These are phyloP conservation scores for Ptycholaimellus sp. DNA, from an alignment of 2,888 invertebrate species.

Conservation along the genomic window DNA sequence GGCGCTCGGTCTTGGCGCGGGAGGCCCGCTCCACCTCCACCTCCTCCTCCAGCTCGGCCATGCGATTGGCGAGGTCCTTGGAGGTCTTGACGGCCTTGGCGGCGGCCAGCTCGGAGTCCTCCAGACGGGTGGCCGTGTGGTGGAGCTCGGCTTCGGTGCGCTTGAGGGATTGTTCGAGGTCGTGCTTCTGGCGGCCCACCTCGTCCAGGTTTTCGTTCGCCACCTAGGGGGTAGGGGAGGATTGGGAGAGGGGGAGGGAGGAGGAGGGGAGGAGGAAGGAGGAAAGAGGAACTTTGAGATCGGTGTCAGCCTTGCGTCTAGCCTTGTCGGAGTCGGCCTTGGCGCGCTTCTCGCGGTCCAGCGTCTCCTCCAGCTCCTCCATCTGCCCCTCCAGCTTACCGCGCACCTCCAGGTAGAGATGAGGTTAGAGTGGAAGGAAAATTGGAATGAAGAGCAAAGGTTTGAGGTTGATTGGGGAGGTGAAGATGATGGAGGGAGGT, in stretches of 20 bases:
- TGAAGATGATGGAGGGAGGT: too few relatives aligned
- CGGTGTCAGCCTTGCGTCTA: constrained; percentile 21
- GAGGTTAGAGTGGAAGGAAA: too few relatives aligned
- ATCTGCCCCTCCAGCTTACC: constrained; percentile 4
- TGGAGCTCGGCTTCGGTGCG: constrained; percentile 73
- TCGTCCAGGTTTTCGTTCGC: constrained; percentile 23
- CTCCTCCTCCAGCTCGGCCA: constrained; percentile 97
- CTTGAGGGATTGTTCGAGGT: constrained; percentile 24
- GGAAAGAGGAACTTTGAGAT: too few relatives aligned
- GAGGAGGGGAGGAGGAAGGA: too few relatives aligned
- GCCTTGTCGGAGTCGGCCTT: constrained; percentile 23
- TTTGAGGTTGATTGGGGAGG: too few relatives aligned
- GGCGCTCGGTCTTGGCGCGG: constrained; percentile 52
- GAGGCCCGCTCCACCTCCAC: constrained; percentile 57
- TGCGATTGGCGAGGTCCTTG: constrained; percentile 81
- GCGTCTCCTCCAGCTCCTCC: constrained; percentile 22
- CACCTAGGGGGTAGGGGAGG: constrained; percentile 19
- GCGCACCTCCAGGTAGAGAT: too few relatives aligned
- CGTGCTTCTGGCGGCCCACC: constrained; percentile 17
- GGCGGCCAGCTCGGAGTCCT: constrained; percentile 92
- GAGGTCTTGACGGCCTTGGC: constrained; percentile 91
- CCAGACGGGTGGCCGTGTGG: constrained; percentile 75
- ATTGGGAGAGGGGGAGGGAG: too few relatives aligned
- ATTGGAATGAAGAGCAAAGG: too few relatives aligned
- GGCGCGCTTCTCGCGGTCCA: constrained; percentile 22